Evolutionary conservation across 2,888 invertebrate genomes (phyloP).

Genomic region (Lydus trimaculatus): DNA sequence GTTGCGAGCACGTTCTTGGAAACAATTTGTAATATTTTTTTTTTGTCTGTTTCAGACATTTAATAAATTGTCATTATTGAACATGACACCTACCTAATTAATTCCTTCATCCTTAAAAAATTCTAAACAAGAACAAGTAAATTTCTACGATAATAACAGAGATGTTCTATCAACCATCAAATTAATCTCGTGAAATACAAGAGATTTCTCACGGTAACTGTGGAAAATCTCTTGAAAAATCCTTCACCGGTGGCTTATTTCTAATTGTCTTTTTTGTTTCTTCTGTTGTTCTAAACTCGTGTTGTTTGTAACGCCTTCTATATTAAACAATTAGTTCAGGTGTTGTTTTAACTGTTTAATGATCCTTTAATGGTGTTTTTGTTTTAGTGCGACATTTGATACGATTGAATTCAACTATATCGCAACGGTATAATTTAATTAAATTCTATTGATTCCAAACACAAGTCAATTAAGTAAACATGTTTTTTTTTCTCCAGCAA

Average conservation of each 20-base stretch:
- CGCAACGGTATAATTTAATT: not conserved
- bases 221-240: not conserved
- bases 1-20: not conserved
- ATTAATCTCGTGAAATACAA: not conserved
- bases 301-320: conserved; percentile 43
- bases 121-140: not conserved
- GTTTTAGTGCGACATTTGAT: not conserved
- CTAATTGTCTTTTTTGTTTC: not conserved
- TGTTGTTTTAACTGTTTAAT: conserved; percentile 23
- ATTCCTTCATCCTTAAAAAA: not conserved
- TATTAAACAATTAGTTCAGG: conserved; percentile 48
- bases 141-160: not conserved
- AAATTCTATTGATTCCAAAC: not conserved
- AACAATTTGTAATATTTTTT: not conserved
- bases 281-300: not conserved
- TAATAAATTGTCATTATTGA: conserved; percentile 2
- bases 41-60: not conserved
- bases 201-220: conserved; percentile 4
- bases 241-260: not conserved
- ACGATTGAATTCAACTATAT: not conserved
- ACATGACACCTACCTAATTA: not conserved
- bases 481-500: not conserved
- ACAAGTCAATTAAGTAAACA: not conserved
- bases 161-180: conserved; percentile 9
- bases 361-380: conserved; percentile 3